Evolutionary conservation across 2,888 invertebrate species (phyloP), one percentile per base, ranked within the genome.

Genomic region (Micoletzkya japonica): DNA sequence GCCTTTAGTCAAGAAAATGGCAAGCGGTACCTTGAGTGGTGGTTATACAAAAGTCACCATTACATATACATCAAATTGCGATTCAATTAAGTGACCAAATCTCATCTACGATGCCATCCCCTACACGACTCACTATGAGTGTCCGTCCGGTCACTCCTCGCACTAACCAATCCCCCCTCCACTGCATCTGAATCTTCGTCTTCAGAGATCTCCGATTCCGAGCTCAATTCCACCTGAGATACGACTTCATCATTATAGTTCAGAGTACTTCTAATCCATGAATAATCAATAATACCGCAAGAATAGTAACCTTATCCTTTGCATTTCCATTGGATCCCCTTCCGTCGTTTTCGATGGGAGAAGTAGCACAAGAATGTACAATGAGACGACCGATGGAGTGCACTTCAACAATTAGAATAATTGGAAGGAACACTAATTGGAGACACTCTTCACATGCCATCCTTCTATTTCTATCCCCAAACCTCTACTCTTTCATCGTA

Each of bases 301-400:
- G n/a, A n/a, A n/a, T n/a, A n/a, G n/a, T 36, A 1, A 64, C 36
- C 71, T 74, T 70, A 32, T 60, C 74, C 76, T 52, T 81, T 79
- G 2, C 71, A 74, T 77, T 75, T 24, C 73, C 57, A 17, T 60
- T 52, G 30, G 56, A 59, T 37, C 77, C 60, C 30, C 74, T 74
- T 30, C 72, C 75, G 7, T 77, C 75, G 7, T 71, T 59, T 28
- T 79, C 78, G 20, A 76, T 68, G 1, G 79, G 76, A 58, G 72
- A 73, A 2, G 77, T 75, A 24, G 74, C 74, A 54, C 79, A 79
- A 6, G 74, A 72, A 17, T 74, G 60, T 32, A 79, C 72, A 57
- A 68, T 69, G 0, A 79, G 56, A n/a, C 74, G 70, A 56, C 79
- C 79, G 61, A 76, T 72, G 56, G 70, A 50, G 17, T 72, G 73